Conservation (phyloP, 2,797 vertebrate species). For the Notolepis coatsorum region DNA sequence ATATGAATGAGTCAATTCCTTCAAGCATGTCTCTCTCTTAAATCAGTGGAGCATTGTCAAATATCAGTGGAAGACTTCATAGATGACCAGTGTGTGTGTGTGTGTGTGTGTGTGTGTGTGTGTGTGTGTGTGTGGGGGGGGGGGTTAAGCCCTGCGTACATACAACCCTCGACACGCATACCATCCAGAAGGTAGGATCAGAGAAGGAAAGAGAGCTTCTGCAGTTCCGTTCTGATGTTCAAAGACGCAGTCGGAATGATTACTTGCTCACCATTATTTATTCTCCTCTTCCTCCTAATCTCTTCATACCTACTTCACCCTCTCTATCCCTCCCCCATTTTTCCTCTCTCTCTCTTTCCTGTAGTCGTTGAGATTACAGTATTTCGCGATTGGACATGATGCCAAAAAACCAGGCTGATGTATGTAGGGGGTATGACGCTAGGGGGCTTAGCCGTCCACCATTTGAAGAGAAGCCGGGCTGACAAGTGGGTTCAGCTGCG, state of each 20-base stretch:
- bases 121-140: no score
- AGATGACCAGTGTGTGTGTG: no score
- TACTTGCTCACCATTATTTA: neutral
- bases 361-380: conserved; percentile 43
- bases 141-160: neutral
- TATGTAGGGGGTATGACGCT: conserved; percentile 56
- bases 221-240: neutral
- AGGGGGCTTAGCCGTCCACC: conserved; percentile 48
- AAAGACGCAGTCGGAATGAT: conserved; percentile 14
- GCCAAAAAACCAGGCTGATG: conserved; percentile 58
- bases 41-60: neutral
- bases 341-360: conserved; percentile 4
- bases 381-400: conserved; percentile 65
- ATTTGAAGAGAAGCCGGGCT: conserved; percentile 69
- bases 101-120: no score
- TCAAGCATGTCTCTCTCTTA: neutral
- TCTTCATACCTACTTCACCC: conserved; percentile 6
- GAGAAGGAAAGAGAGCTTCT: neutral
- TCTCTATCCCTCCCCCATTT: neutral
- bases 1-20: neutral
- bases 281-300: neutral
- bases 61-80: neutral
- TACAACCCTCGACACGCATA: neutral
- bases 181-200: neutral
- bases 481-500: conserved; percentile 70